Conservation (phyloP, 2,888 invertebrate genomes). For the Trichogramma dendrolimi region DNA sequence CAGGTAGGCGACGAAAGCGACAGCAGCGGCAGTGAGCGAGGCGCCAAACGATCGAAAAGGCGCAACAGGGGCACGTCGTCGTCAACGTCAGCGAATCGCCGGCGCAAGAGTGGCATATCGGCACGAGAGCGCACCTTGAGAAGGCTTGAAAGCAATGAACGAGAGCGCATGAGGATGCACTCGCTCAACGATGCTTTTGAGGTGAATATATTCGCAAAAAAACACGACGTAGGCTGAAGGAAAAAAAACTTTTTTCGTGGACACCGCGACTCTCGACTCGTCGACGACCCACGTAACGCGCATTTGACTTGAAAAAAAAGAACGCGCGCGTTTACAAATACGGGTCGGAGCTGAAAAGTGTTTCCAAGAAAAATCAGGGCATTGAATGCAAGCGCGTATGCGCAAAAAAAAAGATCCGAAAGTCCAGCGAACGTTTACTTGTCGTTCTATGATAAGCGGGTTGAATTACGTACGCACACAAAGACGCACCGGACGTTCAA, state of each 20-base stretch:
- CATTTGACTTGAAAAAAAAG: too few relatives aligned
- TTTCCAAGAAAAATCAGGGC: too few relatives aligned
- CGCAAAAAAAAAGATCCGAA: too few relatives aligned
- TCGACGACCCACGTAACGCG: not conserved
- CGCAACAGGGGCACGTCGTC: conserved; percentile 48
- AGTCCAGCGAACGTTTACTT: too few relatives aligned
- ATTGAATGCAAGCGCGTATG: too few relatives aligned
- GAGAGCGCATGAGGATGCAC: conserved; percentile 90
- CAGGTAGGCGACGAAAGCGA: conserved; percentile 51
- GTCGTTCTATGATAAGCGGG: too few relatives aligned
- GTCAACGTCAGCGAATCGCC: conserved; percentile 47
- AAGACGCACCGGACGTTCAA: too few relatives aligned
- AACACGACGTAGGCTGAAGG: too few relatives aligned
- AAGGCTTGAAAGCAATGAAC: conserved; percentile 83
- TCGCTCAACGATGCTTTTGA: conserved; percentile 87
- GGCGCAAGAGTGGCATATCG: conserved; percentile 72
- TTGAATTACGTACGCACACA: too few relatives aligned
- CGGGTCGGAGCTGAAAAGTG: too few relatives aligned
- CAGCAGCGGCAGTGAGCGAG: conserved; percentile 50
- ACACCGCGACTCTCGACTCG: not conserved
- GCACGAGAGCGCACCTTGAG: conserved; percentile 82
- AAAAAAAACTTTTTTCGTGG: too few relatives aligned
- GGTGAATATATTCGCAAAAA: conserved; percentile 51
- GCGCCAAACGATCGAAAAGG: conserved; percentile 50
- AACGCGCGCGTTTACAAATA: too few relatives aligned